Base-by-base conservation (phyloP, 2,797 vertebrate species). In the Rhadinocentrus ornatus region DNA sequence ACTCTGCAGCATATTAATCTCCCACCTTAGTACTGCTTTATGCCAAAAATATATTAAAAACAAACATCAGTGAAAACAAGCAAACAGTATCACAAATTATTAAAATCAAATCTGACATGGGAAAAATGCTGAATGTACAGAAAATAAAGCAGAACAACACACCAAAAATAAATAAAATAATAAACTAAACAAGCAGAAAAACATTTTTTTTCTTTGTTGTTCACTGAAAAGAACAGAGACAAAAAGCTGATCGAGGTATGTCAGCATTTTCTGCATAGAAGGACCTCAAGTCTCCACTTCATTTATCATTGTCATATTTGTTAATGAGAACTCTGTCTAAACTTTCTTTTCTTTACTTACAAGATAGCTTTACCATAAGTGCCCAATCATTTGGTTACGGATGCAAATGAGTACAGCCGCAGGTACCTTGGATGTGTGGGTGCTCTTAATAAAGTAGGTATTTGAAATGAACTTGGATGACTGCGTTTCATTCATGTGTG, bases 241-340 rank as follows among this genome's bases (percentile, higher is more conserved):
- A 20, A 8, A 35, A 1, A 39, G 54, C 0, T 10, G 35, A 41
- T 29, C 27, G 3, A 55, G 35, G 13, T 39, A 18, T 16, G 4
- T 41, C 4, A 41, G 16, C 39, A 18, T 22, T 48, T 22, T 48
- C n/a, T 48, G 20, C n/a, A 9, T 11, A 10, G 7, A 65, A 78
- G 66, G 69, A 72, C 71, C 63, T 54, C 41, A 75, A 59, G 54
- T 52, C 31, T 39, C 56, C 39, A 15, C 41, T 60, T 64, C 66
- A 55, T 62, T 22, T 10, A 48, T 3, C 20, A 48, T 48, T n/a
- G 16, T 22, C 44, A 48, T n/a, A 48, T 20, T 20, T 46, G 6
- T 46, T 20, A 46, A 41, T 18, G 9, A 8, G 1, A 48, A 48
- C 44, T 48, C 6, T 4, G n/a, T 48, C 8, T 4, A 48, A 48